Conservation (phyloP, 2,888 invertebrate genomes). For the Chalcosyrphus nemorum region DNA sequence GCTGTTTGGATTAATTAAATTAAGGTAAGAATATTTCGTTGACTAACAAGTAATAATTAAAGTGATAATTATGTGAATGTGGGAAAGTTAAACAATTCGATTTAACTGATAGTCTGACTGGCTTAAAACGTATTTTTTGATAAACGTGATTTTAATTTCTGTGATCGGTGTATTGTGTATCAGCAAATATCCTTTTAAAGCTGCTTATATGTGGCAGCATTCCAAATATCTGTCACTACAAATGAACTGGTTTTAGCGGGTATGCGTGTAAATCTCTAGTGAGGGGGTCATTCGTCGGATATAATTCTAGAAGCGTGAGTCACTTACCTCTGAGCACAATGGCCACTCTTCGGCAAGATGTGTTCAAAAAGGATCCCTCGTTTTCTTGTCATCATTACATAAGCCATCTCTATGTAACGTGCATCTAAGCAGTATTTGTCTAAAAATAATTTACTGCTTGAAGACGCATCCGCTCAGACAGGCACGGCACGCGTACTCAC, state of each 20-base stretch:
- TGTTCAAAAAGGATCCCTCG: slow-evolving; percentile 59
- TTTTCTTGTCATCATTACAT: slow-evolving; percentile 55
- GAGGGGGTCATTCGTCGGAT: slow-evolving; percentile 62
- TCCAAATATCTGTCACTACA: slow-evolving; percentile 44
- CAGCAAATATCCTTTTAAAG: slow-evolving; percentile 49
- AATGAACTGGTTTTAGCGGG: slow-evolving; percentile 41
- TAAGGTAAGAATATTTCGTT: background rate
- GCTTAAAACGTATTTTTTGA: too few relatives aligned
- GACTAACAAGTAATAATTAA: background rate
- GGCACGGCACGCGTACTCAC: slow-evolving; percentile 56
- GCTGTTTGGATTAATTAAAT: background rate
- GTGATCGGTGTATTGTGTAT: too few relatives aligned
- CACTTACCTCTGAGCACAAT: slow-evolving; percentile 34
- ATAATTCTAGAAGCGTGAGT: slow-evolving; percentile 25
- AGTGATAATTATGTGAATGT: too few relatives aligned
- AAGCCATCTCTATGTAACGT: slow-evolving; percentile 43
- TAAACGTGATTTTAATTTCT: too few relatives aligned
- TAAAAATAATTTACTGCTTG: slow-evolving; percentile 66
- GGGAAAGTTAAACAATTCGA: too few relatives aligned
- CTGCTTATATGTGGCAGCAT: slow-evolving; percentile 50
- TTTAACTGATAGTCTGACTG: too few relatives aligned
- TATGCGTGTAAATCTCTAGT: background rate
- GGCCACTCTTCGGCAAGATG: slow-evolving; percentile 1
- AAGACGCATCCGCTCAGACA: slow-evolving; percentile 69
- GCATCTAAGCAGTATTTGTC: slow-evolving; percentile 50